Evolutionary conservation across 2,888 invertebrate genomes (phyloP).

Genomic region (Panzeria rudis): DNA sequence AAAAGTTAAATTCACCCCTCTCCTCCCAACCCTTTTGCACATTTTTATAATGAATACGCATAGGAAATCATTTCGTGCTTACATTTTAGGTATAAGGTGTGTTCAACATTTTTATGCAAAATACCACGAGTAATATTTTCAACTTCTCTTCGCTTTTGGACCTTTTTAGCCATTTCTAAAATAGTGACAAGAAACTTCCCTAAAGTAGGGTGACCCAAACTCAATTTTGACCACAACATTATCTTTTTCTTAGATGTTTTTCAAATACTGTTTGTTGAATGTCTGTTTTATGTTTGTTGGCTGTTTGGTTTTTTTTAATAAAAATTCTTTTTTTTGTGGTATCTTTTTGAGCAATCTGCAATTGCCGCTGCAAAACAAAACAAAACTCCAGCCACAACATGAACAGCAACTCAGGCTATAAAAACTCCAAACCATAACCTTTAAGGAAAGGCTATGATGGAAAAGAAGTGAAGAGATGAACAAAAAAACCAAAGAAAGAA

Average conservation of each 20-base stretch:
- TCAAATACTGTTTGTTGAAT: slow-evolving; percentile 49
- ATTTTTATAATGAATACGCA: too few relatives aligned
- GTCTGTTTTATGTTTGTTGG: slow-evolving; percentile 36
- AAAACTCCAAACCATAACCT: slow-evolving; percentile 67
- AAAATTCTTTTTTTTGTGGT: slow-evolving; percentile 56
- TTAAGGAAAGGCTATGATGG: slow-evolving; percentile 55
- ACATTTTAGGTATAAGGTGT: too few relatives aligned
- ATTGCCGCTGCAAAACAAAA: slow-evolving; percentile 54
- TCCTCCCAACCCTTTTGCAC: too few relatives aligned
- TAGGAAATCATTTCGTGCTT: too few relatives aligned
- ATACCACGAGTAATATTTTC: too few relatives aligned
- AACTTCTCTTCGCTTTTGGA: too few relatives aligned
- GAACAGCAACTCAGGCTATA: slow-evolving; percentile 8
- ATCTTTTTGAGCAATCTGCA: slow-evolving; percentile 67
- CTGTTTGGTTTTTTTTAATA: slow-evolving; percentile 23
- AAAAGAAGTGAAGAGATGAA: neutral
- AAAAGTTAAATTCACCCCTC: too few relatives aligned
- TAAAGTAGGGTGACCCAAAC: slow-evolving; percentile 16
- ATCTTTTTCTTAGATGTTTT: slow-evolving; percentile 26
- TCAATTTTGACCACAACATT: slow-evolving; percentile 28
- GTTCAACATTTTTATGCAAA: too few relatives aligned
- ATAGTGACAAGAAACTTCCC: too few relatives aligned
- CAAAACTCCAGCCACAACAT: slow-evolving; percentile 46
- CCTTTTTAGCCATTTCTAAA: too few relatives aligned
- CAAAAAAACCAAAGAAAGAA: slow-evolving; percentile 27